Conservation (phyloP, 1,140 invertebrate genomes). For the Drosophila ohnishii region DNA sequence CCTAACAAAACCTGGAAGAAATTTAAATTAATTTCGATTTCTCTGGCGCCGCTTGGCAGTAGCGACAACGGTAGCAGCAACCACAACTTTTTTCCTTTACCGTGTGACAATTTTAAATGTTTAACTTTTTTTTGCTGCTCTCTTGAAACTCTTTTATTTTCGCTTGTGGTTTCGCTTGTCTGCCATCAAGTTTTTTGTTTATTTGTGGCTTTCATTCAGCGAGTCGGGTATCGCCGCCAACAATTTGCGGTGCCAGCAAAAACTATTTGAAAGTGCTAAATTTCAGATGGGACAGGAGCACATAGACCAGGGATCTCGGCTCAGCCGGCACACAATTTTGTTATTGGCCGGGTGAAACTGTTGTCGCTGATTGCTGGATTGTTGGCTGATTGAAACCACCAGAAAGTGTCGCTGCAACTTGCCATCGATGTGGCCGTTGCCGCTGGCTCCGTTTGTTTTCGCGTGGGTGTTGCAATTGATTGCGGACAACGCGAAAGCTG, state of each 20-base stretch:
- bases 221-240: conserved; percentile 27
- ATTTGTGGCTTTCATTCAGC: conserved; percentile 37
- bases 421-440: conserved; percentile 23
- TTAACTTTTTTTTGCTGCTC: background rate
- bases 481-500: conserved; percentile 59
- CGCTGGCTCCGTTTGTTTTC: conserved; percentile 14
- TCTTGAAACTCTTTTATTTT: conserved; percentile 48
- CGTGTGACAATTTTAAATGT: conserved; percentile 26
- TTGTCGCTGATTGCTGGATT: conserved; percentile 41
- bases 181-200: conserved; percentile 15
- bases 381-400: conserved; percentile 59
- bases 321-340: conserved; percentile 5
- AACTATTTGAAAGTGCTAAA: conserved; percentile 37
- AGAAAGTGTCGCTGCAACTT: conserved; percentile 18
- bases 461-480: conserved; percentile 60
- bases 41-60: conserved; percentile 21
- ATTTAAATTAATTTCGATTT: background rate
- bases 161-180: conserved; percentile 25
- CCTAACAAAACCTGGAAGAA: too few relatives aligned
- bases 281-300: conserved; percentile 5
- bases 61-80: conserved; percentile 4
- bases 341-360: conserved; percentile 33
- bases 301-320: conserved; percentile 13
- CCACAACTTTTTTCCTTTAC: conserved; percentile 16
- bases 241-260: conserved; percentile 54